Evolutionary conservation across 1,140 invertebrate genomes (phyloP).

Genomic region (Leptinotarsa texana): DNA sequence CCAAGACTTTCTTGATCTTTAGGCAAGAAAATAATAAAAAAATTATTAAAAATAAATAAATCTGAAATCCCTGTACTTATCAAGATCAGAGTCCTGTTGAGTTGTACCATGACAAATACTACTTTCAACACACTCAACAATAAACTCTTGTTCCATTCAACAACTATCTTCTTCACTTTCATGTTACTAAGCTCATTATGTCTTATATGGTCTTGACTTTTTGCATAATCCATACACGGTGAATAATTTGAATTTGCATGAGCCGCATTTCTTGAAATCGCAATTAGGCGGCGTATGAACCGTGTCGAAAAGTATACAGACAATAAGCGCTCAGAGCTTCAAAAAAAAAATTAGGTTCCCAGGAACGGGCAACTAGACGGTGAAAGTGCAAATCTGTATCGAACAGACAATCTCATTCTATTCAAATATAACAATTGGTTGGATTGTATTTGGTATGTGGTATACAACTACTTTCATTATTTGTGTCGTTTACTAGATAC

Average conservation of each 20-base stretch:
- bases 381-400: conserved; percentile 6
- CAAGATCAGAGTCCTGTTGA: no score
- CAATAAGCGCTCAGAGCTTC: neutral
- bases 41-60: no score
- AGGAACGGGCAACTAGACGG: neutral
- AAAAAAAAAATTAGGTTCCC: neutral
- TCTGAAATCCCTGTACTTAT: no score
- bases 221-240: neutral
- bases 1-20: no score
- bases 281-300: conserved; percentile 4
- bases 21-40: no score
- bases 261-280: conserved; percentile 5
- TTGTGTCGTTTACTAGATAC: neutral
- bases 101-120: no score
- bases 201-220: neutral
- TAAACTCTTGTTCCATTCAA: no score
- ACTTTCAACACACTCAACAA: no score
- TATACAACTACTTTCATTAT: neutral
- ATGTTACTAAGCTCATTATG: no score
- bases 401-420: conserved; percentile 8
- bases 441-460: neutral
- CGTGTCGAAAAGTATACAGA: neutral
- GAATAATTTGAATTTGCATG: conserved; percentile 1
- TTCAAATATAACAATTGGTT: neutral
- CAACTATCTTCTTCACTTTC: no score